Percentiles rank a stretch among this genome's conserved stretches.
phyloP scores from a whole-genome alignment of 1,140 invertebrate genomes.

The Kradibia gibbosae region DNA sequence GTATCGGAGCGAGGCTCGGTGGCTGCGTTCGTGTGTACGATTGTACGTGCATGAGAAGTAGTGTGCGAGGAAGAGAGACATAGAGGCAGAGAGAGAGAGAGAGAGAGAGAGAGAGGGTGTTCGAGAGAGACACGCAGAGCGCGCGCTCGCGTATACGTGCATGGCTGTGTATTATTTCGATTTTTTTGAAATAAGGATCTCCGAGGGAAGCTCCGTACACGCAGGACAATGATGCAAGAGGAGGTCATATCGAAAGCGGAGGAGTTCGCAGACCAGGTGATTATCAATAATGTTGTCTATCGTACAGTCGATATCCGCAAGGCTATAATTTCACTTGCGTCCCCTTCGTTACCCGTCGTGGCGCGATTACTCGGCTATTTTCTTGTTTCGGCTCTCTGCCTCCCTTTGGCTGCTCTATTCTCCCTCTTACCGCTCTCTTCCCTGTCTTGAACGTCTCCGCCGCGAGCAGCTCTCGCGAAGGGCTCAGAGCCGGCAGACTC shows the following conservation, averaged over 20 bases:
- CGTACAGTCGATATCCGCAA: neutral
- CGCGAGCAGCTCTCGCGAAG: neutral
- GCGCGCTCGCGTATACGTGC: slow-evolving; percentile 30
- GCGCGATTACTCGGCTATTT: slow-evolving; percentile 42
- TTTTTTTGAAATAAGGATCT: slow-evolving; percentile 64
- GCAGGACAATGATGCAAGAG: slow-evolving; percentile 84
- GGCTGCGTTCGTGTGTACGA: neutral
- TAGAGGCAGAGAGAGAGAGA: slow-evolving; percentile 2
- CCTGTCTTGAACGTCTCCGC: slow-evolving; percentile 6
- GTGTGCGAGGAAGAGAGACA: slow-evolving; percentile 1
- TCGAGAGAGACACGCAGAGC: slow-evolving; percentile 5
- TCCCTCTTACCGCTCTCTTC: too few relatives aligned
- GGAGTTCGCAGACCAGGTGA: slow-evolving; percentile 95
- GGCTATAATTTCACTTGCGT: neutral
- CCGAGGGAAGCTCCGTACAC: neutral
- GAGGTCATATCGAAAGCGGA: slow-evolving; percentile 93
- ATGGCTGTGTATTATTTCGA: slow-evolving; percentile 55
- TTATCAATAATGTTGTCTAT: slow-evolving; percentile 52
- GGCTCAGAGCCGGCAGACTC: too few relatives aligned
- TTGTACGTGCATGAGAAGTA: neutral
- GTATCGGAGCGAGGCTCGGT: too few relatives aligned
- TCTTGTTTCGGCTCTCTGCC: neutral
- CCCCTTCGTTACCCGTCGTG: neutral
- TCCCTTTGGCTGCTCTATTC: too few relatives aligned
- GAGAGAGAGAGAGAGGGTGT: slow-evolving; percentile 6